A percentile compares a stretch with the other conserved stretches of the same genome.
Evolutionary conservation across 1,140 invertebrate species (phyloP).

Genomic region (Amyelois transitella): DNA sequence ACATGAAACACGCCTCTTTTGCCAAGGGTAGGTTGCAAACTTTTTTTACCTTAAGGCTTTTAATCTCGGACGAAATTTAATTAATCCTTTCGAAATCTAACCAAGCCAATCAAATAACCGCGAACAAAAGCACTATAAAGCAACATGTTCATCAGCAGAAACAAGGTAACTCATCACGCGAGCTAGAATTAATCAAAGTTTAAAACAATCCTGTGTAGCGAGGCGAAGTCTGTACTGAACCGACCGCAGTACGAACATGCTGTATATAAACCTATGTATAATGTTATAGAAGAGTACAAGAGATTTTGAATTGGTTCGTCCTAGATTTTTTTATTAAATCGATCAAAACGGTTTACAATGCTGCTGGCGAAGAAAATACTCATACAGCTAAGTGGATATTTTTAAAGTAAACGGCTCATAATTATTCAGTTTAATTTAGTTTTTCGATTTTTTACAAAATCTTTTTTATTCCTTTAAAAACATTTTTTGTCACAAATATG

Average conservation of each 20-base stretch:
- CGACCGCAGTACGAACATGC: slow-evolving; percentile 10
- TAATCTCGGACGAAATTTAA: too few species aligned
- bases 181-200: slow-evolving; percentile 69
- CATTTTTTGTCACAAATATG: too few species aligned
- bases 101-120: background rate
- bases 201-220: slow-evolving; percentile 62
- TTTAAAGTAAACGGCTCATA: too few species aligned
- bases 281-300: background rate
- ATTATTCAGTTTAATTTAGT: too few species aligned
- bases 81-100: background rate
- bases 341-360: background rate
- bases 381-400: too few species aligned
- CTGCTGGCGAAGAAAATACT: too few species aligned
- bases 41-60: too few species aligned
- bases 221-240: slow-evolving; percentile 20
- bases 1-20: too few species aligned
- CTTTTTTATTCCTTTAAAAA: too few species aligned
- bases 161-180: slow-evolving; percentile 46
- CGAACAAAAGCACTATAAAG: slow-evolving; percentile 27
- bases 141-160: slow-evolving; percentile 51
- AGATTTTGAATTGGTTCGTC: background rate
- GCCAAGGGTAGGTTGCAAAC: too few species aligned
- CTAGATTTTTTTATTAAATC: background rate
- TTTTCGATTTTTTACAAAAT: too few species aligned
- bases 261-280: background rate